phyloP scores from a whole-genome alignment of 2,113 vertebrate species.

The Turnix velox region DNA sequence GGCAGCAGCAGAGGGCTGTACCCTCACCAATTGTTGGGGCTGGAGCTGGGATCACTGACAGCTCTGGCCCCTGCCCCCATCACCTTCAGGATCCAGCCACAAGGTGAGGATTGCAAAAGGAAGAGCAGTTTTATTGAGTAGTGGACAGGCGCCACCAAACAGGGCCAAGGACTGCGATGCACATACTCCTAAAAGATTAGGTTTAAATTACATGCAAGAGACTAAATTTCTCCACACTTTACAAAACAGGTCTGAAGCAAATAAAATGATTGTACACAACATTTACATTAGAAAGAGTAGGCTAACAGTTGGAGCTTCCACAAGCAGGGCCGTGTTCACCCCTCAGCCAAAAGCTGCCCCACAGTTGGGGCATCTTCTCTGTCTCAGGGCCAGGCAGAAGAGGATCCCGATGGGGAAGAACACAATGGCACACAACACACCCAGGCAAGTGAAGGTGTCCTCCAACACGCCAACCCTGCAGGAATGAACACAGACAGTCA shows the following conservation, averaged over 20 bases:
- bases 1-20: too few species aligned
- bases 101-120: constrained; percentile 71
- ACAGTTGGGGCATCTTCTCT: constrained; percentile 96
- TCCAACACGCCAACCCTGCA: constrained; percentile 94
- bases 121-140: constrained; percentile 69
- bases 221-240: constrained; percentile 53
- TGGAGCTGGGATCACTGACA: background rate
- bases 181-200: constrained; percentile 56
- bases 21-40: too few species aligned
- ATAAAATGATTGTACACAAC: constrained; percentile 78
- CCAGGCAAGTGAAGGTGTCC: constrained; percentile 96
- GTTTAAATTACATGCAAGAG: constrained; percentile 50
- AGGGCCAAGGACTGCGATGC: constrained; percentile 51
- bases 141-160: constrained; percentile 64
- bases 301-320: constrained; percentile 50
- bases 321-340: constrained; percentile 49
- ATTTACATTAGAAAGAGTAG: constrained; percentile 77
- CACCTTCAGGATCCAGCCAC: constrained; percentile 63
- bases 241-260: constrained; percentile 76
- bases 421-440: constrained; percentile 92
- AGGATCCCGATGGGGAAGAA: constrained; percentile 96
- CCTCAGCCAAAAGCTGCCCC: constrained; percentile 91
- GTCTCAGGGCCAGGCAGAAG: constrained; percentile 93
- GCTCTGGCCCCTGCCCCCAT: too few species aligned
- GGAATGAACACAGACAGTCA: constrained; percentile 25